Percentiles rank a stretch among this genome's conserved stretches.
phyloP scores from a whole-genome alignment of 1,140 invertebrate species.

The Bombus sylvicola region DNA sequence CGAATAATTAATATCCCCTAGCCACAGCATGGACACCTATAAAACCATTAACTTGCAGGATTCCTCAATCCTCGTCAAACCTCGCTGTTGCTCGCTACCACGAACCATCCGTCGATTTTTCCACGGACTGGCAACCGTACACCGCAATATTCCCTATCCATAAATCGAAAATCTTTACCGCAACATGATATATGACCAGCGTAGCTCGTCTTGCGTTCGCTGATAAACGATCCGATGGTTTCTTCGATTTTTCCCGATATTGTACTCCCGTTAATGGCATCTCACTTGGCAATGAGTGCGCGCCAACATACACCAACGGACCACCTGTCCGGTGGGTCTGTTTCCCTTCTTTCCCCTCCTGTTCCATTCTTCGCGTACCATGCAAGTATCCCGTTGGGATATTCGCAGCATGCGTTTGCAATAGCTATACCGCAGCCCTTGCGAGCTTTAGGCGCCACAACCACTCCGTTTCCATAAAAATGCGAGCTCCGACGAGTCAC shows the following conservation, averaged over 20 bases:
- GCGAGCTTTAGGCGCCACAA: constrained; percentile 63
- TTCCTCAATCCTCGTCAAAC: constrained; percentile 33
- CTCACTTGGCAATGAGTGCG: constrained; percentile 59
- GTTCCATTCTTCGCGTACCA: constrained; percentile 17
- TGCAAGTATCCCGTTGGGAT: constrained; percentile 50
- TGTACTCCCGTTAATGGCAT: constrained; percentile 64
- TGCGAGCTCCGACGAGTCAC: constrained; percentile 56
- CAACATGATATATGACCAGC: constrained; percentile 48
- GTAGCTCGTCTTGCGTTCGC: constrained; percentile 40
- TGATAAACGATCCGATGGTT: constrained; percentile 63
- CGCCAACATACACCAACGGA: constrained; percentile 45
- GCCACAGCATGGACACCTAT: background rate
- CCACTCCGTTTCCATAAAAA: constrained; percentile 73
- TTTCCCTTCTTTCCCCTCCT: constrained; percentile 25
- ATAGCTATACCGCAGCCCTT: constrained; percentile 43
- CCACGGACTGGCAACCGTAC: background rate
- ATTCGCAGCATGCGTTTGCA: constrained; percentile 53
- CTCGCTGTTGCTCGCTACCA: background rate
- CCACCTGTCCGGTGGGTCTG: constrained; percentile 64
- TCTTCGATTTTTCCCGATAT: constrained; percentile 59
- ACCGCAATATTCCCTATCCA: constrained; percentile 30
- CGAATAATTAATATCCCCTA: constrained; percentile 27
- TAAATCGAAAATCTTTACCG: constrained; percentile 46
- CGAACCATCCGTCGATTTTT: background rate
- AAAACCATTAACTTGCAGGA: constrained; percentile 29